Evolutionary conservation across 2,113 vertebrate genomes (phyloP).

Genomic region (Ptychochromis oligacanthus): DNA sequence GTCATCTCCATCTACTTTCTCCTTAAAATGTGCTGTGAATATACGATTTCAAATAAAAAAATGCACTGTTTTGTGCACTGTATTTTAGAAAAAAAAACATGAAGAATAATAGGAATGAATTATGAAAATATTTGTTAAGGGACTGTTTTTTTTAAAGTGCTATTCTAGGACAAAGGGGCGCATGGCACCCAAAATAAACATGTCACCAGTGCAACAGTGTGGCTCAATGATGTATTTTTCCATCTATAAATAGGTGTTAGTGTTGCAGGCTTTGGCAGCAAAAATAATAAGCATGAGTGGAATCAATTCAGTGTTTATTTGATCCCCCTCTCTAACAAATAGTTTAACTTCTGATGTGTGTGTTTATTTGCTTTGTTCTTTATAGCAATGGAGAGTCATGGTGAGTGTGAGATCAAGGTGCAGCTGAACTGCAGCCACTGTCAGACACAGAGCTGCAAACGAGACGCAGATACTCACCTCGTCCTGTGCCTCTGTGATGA

Average conservation of each 20-base stretch:
- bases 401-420: constrained; percentile 88
- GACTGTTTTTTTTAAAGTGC: no score
- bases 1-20: neutral
- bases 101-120: no score
- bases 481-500: constrained; percentile 86
- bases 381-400: constrained; percentile 87
- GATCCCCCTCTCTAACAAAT: neutral
- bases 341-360: neutral
- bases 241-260: neutral
- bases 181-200: no score
- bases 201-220: neutral
- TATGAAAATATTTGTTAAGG: neutral
- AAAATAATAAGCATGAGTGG: neutral
- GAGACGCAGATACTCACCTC: constrained; percentile 79
- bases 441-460: constrained; percentile 86
- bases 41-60: neutral
- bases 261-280: neutral
- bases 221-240: neutral
- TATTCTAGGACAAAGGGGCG: no score
- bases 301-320: neutral
- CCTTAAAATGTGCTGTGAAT: neutral
- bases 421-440: constrained; percentile 91
- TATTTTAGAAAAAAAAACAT: neutral
- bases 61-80: neutral
- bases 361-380: neutral